Evolutionary conservation across 2,113 vertebrate genomes (phyloP).

Genomic region (Oreochromis niloticus): DNA sequence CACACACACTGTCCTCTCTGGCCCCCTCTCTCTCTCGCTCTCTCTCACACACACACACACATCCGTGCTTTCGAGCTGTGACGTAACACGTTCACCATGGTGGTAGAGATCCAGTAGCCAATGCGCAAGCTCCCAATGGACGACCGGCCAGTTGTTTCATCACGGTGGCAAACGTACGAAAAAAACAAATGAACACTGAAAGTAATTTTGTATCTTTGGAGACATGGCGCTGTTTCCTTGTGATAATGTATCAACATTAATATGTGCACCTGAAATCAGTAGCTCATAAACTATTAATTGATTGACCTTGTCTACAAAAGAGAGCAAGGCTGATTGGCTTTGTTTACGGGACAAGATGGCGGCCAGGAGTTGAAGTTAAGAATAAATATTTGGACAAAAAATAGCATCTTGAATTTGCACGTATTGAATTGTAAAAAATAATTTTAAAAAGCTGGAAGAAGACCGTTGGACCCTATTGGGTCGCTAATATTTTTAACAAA

Average conservation of each 20-base stretch:
- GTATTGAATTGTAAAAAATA: not conserved
- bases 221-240: not conserved
- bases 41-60: constrained; percentile 5
- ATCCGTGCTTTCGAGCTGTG: constrained; percentile 48
- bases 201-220: not conserved
- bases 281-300: not conserved
- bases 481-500: not conserved
- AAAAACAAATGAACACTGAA: not conserved
- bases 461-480: accelerated
- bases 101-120: constrained; percentile 38
- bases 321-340: not conserved
- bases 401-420: accelerated
- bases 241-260: not conserved
- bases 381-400: not conserved
- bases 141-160: not conserved
- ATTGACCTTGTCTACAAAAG: not conserved
- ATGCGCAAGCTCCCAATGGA: constrained; percentile 44
- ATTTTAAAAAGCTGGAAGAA: not conserved
- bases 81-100: constrained; percentile 58
- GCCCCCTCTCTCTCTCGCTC: not conserved
- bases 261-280: accelerated
- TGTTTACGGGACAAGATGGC: not conserved
- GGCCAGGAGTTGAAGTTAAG: not conserved
- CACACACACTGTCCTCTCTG: not conserved
- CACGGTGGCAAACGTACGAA: not conserved